Evolutionary conservation across 2,888 invertebrate species (phyloP), one percentile per base, ranked within the genome.

Genomic region (Myopa tessellatipennis): DNA sequence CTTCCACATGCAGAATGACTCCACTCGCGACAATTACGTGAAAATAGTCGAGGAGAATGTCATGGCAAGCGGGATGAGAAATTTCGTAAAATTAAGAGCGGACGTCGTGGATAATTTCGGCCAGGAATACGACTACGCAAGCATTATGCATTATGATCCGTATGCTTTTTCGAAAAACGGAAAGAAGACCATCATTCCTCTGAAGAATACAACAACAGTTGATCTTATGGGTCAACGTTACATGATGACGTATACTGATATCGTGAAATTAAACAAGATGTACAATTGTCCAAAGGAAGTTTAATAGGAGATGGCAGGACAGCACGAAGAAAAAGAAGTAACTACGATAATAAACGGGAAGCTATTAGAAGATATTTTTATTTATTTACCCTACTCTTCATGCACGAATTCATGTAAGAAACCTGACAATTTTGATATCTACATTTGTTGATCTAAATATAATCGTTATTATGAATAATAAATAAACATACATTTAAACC

Each of bases 71-170:
- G 90, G 91, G 8, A 91, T 92, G 82, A 88, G 88, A 72, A 95
- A 95, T 88, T 95, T 95, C 86, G 91, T 91, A 77, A 95, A 94
- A 85, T 91, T 92, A 2, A 2, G 2, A 26, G 26, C 1, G 26
- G 26, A 2, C 4, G 89, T 88, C 18, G 91, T 93, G 0, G 90
- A 92, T 72, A 92, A 92, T 63, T 94, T 91, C 84, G 93, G 93
- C 1, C 91, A 94, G 72, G 89, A 90, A 0, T 95, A 95, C 83
- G 95, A 95, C 86, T 95, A 93, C 86, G 91, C 92, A 81, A 95
- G 95, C 81, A 93, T 95, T 1, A 93, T 95, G 94, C 95, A 95
- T 84, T 95, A 95, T 86, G 92, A 94, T 0, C 90, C 91, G 38
- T 92, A 91, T 52, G 94, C 94, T 0, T 95, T 95, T 88, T 93